Percentiles rank a stretch among this genome's conserved stretches.
Evolutionary conservation across 2,797 vertebrate genomes (phyloP).

Genomic region (Cynopterus sphinx): DNA sequence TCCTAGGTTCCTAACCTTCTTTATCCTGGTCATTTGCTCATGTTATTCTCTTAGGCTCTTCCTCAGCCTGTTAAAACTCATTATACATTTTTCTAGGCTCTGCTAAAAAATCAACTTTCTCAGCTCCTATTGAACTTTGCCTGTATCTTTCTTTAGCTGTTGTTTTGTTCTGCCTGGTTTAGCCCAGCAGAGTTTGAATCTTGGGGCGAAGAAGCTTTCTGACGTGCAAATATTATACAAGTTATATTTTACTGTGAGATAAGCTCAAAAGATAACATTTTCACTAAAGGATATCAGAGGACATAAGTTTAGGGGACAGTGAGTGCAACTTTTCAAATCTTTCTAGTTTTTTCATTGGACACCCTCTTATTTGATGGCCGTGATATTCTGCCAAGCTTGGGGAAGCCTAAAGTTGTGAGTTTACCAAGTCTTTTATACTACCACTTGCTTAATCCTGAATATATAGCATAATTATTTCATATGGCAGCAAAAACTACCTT

Average conservation of each 20-base stretch:
- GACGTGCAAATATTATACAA: not conserved
- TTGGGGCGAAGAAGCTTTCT: slow-evolving; percentile 35
- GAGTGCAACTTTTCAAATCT: not conserved
- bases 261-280: not conserved
- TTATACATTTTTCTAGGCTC: not conserved
- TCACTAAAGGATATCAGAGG: not conserved
- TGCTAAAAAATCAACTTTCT: slow-evolving; percentile 1
- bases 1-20: not conserved
- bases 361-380: not conserved
- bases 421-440: not conserved
- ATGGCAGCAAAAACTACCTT: slow-evolving; percentile 26
- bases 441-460: not conserved
- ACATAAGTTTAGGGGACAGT: not conserved
- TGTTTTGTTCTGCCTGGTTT: slow-evolving; percentile 44
- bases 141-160: not conserved
- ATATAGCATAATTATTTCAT: slow-evolving; percentile 19
- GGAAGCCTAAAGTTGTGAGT: not conserved
- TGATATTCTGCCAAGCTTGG: not conserved
- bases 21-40: not conserved
- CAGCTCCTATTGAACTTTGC: not conserved
- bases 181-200: slow-evolving; percentile 21
- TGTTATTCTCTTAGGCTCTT: not conserved
- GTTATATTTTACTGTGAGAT: slow-evolving; percentile 1
- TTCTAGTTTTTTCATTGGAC: not conserved
- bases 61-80: not conserved